Evolutionary conservation across 2,113 vertebrate genomes (phyloP).

Genomic region (Glareola pratincola): DNA sequence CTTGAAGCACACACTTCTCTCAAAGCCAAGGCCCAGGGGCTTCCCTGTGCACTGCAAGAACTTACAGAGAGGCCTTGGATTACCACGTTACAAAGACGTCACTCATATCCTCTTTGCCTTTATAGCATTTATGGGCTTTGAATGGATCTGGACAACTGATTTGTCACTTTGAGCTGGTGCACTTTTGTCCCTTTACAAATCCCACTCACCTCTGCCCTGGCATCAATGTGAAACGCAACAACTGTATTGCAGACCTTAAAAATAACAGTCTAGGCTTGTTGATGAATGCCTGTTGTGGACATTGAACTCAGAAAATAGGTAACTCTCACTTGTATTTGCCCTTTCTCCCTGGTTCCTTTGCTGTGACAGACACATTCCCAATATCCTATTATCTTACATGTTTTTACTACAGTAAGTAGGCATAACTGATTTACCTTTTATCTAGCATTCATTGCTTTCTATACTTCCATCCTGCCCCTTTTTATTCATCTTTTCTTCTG

Average conservation of each 20-base stretch:
- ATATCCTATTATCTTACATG: conserved; percentile 20
- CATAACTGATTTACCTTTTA: conserved; percentile 27
- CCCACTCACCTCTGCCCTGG: neutral
- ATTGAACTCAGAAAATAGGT: neutral
- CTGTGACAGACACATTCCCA: conserved; percentile 30
- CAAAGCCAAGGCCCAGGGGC: neutral
- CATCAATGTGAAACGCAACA: neutral
- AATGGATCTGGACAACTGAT: neutral
- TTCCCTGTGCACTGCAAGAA: neutral
- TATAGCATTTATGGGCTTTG: neutral
- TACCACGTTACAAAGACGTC: neutral
- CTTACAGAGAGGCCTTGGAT: neutral
- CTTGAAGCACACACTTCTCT: neutral
- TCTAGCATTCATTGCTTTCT: conserved; percentile 9
- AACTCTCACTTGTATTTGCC: neutral
- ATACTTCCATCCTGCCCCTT: neutral
- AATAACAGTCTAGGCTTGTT: neutral
- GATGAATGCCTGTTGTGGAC: neutral
- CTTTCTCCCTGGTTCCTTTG: conserved; percentile 8
- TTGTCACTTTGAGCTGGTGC: neutral
- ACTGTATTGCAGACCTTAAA: neutral
- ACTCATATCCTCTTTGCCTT: neutral
- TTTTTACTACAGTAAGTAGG: conserved; percentile 19
- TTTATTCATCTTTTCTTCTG: conserved; percentile 6
- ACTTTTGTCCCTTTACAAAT: conserved; percentile 8